Base-by-base conservation (phyloP, 2,888 invertebrate genomes). In the Choristoneura rosaceana region DNA sequence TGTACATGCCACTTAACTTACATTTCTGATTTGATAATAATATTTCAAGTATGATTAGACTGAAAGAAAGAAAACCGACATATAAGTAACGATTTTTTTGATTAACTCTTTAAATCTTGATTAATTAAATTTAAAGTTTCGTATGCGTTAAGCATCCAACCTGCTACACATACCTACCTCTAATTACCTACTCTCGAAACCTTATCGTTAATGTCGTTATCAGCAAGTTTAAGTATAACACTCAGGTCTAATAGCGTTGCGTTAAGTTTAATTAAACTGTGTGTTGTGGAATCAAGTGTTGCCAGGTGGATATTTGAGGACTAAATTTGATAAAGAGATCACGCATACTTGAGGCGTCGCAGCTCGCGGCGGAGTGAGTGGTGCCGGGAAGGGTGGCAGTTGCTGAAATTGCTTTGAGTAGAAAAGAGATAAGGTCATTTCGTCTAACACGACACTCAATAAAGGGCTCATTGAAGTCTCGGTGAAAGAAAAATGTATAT, bases 351-450 rank as follows among this genome's bases (percentile, higher is more conserved):
- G 3, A 55, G 55, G 25, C 55, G 3, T 25, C 55, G 25, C 12
- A 25, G 25, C 55, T 55, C 25, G 25, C 55, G 25, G 25, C 17
- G 2, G 25, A 55, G 12, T 55, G 25, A 55, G 25, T 25, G 55
- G 25, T 12, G 55, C 87, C 83, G 77, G 77, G 80, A 76, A 79
- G 80, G 82, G 84, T 82, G 79, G 82, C 79, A 80, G 80, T 79
- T 77, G 80, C 79, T 82, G 77, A 87, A 90, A 90, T 90, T 87
- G 87, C 82, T 84, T 81, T 79, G 79, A 83, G 80, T 85, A 82
- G 81, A 85, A 84, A 86, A 85, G 82, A 84, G 81, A 88, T 86
- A 84, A 83, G 82, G 79, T 83, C 80, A 82, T 82, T 80, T 80
- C 55, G 12, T 10, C 38, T 55, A 70, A 70, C 70, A 59, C 41